A percentile compares a stretch with the other conserved stretches of the same genome.
phyloP scores from a whole-genome alignment of 2,888 invertebrate species.

The Thereva nobilitata region DNA sequence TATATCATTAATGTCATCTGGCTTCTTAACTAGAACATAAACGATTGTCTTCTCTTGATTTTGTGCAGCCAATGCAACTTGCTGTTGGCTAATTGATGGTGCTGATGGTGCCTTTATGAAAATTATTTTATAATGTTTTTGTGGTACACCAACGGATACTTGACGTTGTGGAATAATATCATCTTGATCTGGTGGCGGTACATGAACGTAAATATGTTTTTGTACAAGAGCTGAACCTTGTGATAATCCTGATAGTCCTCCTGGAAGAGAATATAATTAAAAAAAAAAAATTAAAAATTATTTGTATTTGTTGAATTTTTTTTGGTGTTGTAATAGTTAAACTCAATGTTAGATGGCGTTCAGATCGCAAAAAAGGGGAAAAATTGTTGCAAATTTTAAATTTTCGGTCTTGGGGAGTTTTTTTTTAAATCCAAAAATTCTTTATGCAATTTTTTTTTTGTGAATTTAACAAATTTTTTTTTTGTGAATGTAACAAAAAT shows the following conservation, averaged over 20 bases:
- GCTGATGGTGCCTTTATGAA: conserved; percentile 90
- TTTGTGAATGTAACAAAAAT: no score
- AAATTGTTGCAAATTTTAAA: no score
- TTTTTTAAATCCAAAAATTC: no score
- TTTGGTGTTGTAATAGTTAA: no score
- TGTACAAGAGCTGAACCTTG: conserved; percentile 65
- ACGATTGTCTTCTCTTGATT: conserved; percentile 88
- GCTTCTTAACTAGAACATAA: conserved; percentile 86
- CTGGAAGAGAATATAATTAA: no score
- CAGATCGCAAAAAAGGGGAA: no score
- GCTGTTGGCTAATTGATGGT: conserved; percentile 79
- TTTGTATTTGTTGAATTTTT: no score
- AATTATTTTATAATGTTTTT: conserved; percentile 90
- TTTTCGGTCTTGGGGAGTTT: no score
- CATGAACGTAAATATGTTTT: conserved; percentile 88
- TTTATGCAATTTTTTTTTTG: no score
- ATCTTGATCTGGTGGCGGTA: conserved; percentile 87
- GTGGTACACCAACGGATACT: conserved; percentile 68
- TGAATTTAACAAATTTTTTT: no score
- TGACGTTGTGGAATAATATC: conserved; percentile 67
- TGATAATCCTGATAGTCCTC: conserved; percentile 4
- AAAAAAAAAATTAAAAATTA: no score
- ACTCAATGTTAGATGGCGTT: no score
- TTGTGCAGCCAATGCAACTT: conserved; percentile 78
- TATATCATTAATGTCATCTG: conserved; percentile 82